Base-by-base conservation (phyloP, 1,140 invertebrate species). In the Euwallacea similis region DNA sequence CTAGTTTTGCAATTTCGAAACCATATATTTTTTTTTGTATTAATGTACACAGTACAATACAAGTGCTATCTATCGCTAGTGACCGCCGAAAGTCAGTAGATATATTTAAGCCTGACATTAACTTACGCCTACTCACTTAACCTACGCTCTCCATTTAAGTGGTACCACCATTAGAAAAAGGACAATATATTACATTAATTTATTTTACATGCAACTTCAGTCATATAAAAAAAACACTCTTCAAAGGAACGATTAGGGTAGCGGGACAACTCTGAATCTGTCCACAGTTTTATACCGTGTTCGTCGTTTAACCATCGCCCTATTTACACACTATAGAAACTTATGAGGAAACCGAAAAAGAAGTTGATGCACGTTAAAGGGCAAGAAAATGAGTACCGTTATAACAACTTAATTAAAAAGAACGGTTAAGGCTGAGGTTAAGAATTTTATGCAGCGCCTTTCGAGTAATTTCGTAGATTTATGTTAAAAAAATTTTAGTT, bases 11-110 rank as follows among this genome's bases (percentile, higher is more conserved):
- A 33, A 33, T 33, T 67, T 71, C 72, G 73, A 75, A 76, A 64
- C 73, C 76, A 77, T 78, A 76, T 78, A 78, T 77, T 77, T 33
- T 33, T 33, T 33, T 77, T 74, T 76, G 69, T 76, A 75, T 76
- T 78, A 78, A 77, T 78, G 76, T 78, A 78, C 77, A 78, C 75
- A 77, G 77, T 78, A 78, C 77, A 78, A 76, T 78, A 78, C 76
- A 76, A 66, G 73, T 76, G 76, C 73, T 77, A 77, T 54, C 71
- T 76, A 75, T 77, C 72, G 75, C 72, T 75, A 77, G 72, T 60
- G 72, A 72, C 62, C 75, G 66, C n/a, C n/a, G 46, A 47, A 10
- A 9, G 72, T 77, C 77, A 78, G 76, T 76, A 77, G 76, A 76
- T 77, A 75, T 76, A 75, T 66, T 69, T 60, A 78, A 78, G 76